phyloP scores from a whole-genome alignment of 2,113 vertebrate species.

The Eptesicus fuscus region DNA sequence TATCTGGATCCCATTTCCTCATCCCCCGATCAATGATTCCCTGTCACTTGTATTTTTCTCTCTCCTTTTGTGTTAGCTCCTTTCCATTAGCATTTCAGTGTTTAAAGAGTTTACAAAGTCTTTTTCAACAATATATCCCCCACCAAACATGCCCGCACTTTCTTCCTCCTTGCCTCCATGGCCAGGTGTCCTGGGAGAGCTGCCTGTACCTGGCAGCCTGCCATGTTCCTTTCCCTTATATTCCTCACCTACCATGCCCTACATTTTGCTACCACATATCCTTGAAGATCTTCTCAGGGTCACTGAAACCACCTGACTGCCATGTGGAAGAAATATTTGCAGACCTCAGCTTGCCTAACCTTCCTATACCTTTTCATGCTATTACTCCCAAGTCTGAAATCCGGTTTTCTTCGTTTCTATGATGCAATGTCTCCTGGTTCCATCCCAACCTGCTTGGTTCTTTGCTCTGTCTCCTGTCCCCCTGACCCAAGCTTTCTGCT shows the following conservation, averaged over 20 bases:
- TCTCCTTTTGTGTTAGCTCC: neutral
- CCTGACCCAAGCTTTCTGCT: neutral
- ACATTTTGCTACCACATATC: neutral
- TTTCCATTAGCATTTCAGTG: neutral
- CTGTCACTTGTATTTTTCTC: neutral
- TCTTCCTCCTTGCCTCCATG: neutral
- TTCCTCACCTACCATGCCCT: too few species aligned
- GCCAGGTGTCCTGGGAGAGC: neutral
- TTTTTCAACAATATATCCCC: neutral
- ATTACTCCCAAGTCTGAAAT: neutral
- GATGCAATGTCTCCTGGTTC: neutral
- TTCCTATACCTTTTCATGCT: neutral
- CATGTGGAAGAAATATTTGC: accelerated
- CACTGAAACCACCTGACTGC: too few species aligned
- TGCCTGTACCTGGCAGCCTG: accelerated
- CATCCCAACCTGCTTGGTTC: neutral
- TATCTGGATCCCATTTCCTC: neutral
- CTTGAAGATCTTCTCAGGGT: neutral
- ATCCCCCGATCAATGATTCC: neutral
- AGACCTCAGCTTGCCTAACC: neutral
- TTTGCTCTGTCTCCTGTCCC: neutral
- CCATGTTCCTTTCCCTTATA: neutral
- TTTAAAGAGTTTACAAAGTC: neutral
- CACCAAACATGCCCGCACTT: accelerated
- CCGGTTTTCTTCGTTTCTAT: neutral